phyloP scores from a whole-genome alignment of 2,888 invertebrate species.

The Andrena dorsata region DNA sequence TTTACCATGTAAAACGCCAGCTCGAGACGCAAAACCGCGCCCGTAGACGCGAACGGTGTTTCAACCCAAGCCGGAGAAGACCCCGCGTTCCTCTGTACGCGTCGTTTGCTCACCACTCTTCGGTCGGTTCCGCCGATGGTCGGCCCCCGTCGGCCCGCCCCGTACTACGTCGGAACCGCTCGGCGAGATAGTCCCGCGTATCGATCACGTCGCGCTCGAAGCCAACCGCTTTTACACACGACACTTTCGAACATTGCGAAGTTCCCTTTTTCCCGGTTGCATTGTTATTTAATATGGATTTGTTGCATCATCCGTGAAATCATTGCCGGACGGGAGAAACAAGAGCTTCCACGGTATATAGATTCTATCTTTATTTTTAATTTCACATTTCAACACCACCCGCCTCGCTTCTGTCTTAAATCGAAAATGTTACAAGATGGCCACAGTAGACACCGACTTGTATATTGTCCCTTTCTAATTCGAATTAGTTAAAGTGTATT shows the following conservation, averaged over 20 bases:
- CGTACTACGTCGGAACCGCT: conserved; percentile 52
- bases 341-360: background rate
- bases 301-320: background rate
- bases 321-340: background rate
- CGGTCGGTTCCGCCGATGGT: conserved; percentile 43
- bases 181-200: conserved; percentile 58
- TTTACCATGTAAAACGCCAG: conserved; percentile 80
- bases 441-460: background rate
- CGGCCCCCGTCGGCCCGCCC: conserved; percentile 46
- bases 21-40: conserved; percentile 81
- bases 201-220: conserved; percentile 68
- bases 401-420: background rate
- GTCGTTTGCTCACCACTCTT: conserved; percentile 66
- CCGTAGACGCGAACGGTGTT: conserved; percentile 80
- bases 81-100: conserved; percentile 71
- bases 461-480: background rate
- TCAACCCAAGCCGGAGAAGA: conserved; percentile 73
- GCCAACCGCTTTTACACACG: conserved; percentile 69
- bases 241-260: conserved; percentile 43
- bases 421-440: conserved; percentile 34
- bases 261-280: conserved; percentile 1
- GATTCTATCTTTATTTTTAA: background rate
- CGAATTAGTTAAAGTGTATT: background rate
- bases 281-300: conserved; percentile 22
- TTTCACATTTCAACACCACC: background rate